Percentiles rank a stretch among this genome's conserved stretches.
phyloP scores from a whole-genome alignment of 2,113 vertebrate genomes.

The Aramus guarauna region DNA sequence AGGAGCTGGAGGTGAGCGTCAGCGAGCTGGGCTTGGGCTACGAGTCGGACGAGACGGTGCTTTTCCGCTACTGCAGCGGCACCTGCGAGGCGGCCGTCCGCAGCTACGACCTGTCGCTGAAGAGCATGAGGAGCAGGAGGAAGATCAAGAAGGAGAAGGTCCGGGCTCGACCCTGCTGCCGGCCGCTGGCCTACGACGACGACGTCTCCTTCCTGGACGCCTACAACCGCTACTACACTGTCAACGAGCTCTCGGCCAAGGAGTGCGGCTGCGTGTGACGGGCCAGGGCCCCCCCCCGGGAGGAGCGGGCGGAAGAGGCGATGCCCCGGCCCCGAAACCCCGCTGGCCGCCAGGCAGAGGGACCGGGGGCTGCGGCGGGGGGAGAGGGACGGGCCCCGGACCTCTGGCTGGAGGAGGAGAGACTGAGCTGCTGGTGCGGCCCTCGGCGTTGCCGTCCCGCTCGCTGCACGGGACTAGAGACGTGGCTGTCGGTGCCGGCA shows the following conservation, averaged over 20 bases:
- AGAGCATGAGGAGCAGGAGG: constrained; percentile 77
- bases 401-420: background rate
- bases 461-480: background rate
- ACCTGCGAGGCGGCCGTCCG: constrained; percentile 79
- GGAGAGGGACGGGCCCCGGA: background rate
- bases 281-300: accelerated
- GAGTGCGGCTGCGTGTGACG: constrained; percentile 92
- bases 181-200: constrained; percentile 87
- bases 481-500: accelerated
- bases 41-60: constrained; percentile 88
- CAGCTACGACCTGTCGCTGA: constrained; percentile 90
- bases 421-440: background rate
- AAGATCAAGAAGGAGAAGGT: constrained; percentile 76
- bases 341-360: background rate
- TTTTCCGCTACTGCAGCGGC: constrained; percentile 94
- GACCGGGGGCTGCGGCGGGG: background rate
- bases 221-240: constrained; percentile 84
- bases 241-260: constrained; percentile 89
- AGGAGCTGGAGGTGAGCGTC: constrained; percentile 86
- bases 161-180: constrained; percentile 87
- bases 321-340: background rate
- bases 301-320: background rate
- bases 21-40: constrained; percentile 92
- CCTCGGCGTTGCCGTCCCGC: accelerated
- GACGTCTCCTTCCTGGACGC: constrained; percentile 88